phyloP scores from a whole-genome alignment of 2,113 vertebrate species.

The Smithornis capensis region DNA sequence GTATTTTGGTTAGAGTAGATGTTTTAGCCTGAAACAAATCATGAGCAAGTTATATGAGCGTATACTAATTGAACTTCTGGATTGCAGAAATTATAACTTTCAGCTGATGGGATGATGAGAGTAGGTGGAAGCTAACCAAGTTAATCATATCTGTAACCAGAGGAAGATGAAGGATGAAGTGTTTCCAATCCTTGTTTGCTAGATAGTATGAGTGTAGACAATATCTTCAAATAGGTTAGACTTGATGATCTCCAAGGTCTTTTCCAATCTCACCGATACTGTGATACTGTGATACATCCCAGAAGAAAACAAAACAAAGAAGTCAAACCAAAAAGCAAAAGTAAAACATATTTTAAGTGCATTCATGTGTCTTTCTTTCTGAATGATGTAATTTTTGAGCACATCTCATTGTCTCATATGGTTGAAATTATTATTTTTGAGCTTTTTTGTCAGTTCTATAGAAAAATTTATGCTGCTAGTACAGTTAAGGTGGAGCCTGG shows the following conservation, averaged over 20 bases:
- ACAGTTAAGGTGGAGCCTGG: not conserved
- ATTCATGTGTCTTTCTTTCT: not conserved
- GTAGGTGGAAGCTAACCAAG: not conserved
- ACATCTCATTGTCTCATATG: not conserved
- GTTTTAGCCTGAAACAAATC: not conserved
- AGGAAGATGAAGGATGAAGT: not conserved
- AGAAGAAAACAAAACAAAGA: not conserved
- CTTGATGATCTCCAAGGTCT: too few relatives aligned
- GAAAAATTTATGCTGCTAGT: not conserved
- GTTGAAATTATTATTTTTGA: not conserved
- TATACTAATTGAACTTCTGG: not conserved
- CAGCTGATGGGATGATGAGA: not conserved
- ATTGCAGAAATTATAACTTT: not conserved
- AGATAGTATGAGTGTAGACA: not conserved
- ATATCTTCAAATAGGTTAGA: not conserved
- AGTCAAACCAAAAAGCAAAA: not conserved
- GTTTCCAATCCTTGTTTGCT: not conserved
- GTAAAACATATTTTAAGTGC: accelerated
- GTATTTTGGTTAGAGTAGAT: not conserved
- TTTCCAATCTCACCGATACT: too few relatives aligned
- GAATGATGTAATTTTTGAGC: not conserved
- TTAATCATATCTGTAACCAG: not conserved
- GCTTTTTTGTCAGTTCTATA: not conserved
- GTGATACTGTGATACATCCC: too few relatives aligned
- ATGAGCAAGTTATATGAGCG: not conserved